A percentile compares a stretch with the other conserved stretches of the same genome.
Evolutionary conservation across 1,140 invertebrate genomes (phyloP).

Genomic region (Hermatobates lingyangjiaoensis): DNA sequence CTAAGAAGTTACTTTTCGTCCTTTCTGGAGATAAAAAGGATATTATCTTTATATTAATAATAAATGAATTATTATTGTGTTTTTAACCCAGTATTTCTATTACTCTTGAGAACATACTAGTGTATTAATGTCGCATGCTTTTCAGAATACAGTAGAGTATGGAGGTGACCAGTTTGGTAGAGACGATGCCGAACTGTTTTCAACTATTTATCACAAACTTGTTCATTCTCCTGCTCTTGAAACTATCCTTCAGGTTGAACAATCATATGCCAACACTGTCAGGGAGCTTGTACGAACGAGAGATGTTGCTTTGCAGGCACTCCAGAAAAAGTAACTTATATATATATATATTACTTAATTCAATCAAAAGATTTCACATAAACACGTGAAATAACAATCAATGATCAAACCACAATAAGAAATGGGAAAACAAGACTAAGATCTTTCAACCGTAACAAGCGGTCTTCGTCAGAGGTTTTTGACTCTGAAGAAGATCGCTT

Average conservation of each 20-base stretch:
- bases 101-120: background rate
- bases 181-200: conserved; percentile 53
- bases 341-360: conserved; percentile 23
- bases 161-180: background rate
- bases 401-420: too few species aligned
- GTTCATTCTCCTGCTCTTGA: conserved; percentile 64
- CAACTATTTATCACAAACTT: conserved; percentile 58
- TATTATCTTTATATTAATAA: background rate
- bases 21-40: background rate
- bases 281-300: conserved; percentile 40
- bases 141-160: conserved; percentile 1
- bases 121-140: background rate
- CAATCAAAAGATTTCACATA: too few species aligned
- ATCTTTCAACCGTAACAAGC: too few species aligned
- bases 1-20: background rate
- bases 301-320: conserved; percentile 25
- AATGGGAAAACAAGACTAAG: too few species aligned
- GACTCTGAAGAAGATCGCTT: too few species aligned
- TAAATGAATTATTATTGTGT: background rate
- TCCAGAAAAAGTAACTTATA: conserved; percentile 28
- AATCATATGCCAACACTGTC: conserved; percentile 52
- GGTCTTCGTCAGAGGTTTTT: too few species aligned
- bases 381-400: too few species aligned
- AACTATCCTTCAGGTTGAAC: conserved; percentile 56
- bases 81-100: background rate